phyloP scores from a whole-genome alignment of 2,888 invertebrate species.

The Calliopum simillimum region DNA sequence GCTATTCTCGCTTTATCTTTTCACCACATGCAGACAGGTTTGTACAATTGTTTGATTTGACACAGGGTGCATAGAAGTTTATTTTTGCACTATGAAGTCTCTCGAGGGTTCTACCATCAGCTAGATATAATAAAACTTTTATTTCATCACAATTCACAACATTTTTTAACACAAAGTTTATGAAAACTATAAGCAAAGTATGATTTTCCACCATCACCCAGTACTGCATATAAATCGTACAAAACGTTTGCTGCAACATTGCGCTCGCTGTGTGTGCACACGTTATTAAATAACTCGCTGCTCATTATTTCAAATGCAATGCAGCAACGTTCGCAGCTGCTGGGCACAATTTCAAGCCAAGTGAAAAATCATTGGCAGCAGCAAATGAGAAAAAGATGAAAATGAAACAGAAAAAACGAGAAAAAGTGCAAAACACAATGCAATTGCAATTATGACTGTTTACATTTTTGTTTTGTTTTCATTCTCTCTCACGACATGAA shows the following conservation, averaged over 20 bases:
- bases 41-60: too few relatives aligned
- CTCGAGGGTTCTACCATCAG: too few relatives aligned
- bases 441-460: constrained; percentile 53
- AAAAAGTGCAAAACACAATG: constrained; percentile 47
- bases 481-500: background rate
- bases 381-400: constrained; percentile 35
- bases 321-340: constrained; percentile 47
- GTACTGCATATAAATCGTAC: background rate
- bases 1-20: too few relatives aligned
- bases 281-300: too few relatives aligned
- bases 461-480: background rate
- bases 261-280: constrained; percentile 37
- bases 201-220: background rate
- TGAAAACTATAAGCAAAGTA: too few relatives aligned
- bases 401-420: background rate
- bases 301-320: constrained; percentile 23
- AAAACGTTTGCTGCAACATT: constrained; percentile 45
- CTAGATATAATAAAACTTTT: too few relatives aligned
- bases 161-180: too few relatives aligned
- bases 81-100: too few relatives aligned
- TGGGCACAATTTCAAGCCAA: constrained; percentile 5
- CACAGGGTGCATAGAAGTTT: too few relatives aligned
- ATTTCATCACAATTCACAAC: too few relatives aligned
- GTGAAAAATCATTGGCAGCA: background rate
- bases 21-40: too few relatives aligned